Conservation (phyloP, 2,797 vertebrate genomes). For the Enoplosus armatus region DNA sequence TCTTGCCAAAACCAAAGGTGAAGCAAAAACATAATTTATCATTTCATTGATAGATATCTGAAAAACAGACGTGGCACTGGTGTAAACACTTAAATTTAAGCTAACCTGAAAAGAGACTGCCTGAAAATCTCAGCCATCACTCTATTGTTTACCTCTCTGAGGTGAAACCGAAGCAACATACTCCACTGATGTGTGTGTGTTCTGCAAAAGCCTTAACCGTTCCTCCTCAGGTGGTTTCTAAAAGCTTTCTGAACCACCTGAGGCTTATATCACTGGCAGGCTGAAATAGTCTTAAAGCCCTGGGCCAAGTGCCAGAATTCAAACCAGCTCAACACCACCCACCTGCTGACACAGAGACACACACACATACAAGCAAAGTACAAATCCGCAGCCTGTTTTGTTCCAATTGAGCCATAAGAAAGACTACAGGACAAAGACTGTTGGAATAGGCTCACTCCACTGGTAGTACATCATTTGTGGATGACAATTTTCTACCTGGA, state of each 20-base stretch:
- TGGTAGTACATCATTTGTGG: conserved; percentile 51
- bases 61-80: conserved; percentile 3
- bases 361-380: conserved; percentile 17
- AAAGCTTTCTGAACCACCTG: conserved; percentile 54
- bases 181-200: conserved; percentile 6
- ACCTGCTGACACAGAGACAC: conserved; percentile 45
- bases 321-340: conserved; percentile 37
- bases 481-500: conserved; percentile 51
- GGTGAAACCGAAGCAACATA: conserved; percentile 10
- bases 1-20: not conserved
- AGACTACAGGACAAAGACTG: conserved; percentile 30
- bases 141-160: conserved; percentile 13
- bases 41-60: conserved; percentile 11
- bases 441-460: conserved; percentile 17
- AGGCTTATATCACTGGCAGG: conserved; percentile 48
- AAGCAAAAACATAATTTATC: not conserved
- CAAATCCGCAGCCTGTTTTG: conserved; percentile 20
- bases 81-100: conserved; percentile 12
- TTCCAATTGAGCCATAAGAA: conserved; percentile 34
- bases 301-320: conserved; percentile 57
- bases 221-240: conserved; percentile 47
- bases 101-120: not conserved
- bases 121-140: conserved; percentile 15
- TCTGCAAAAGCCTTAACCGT: conserved; percentile 17
- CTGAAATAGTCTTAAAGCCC: conserved; percentile 38